Conservation (phyloP, 2,113 vertebrate genomes). For the Nyctereutes procyonoides region DNA sequence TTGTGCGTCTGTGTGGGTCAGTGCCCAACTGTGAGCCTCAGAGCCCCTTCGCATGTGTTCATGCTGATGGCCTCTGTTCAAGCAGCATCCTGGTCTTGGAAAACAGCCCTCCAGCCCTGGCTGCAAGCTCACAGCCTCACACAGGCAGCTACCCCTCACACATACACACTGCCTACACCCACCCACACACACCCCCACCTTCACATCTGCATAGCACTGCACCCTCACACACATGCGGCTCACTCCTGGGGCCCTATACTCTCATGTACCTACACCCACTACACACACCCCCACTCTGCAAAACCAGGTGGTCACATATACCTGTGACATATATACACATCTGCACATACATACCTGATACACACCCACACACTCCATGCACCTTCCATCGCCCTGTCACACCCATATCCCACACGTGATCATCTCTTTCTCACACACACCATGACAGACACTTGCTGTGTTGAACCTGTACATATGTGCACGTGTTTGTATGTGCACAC, state of each 20-base stretch:
- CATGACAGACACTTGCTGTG: not conserved
- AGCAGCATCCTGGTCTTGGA: slow-evolving; percentile 28
- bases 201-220: not conserved
- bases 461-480: too few species aligned
- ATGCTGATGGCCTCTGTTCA: not conserved
- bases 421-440: not conserved
- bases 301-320: not conserved
- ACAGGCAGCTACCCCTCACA: not conserved
- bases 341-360: not conserved
- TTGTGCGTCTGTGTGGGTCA: slow-evolving; percentile 71
- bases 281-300: not conserved
- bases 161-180: not conserved
- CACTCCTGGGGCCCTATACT: not conserved
- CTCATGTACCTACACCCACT: not conserved
- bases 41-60: not conserved
- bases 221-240: not conserved
- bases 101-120: not conserved
- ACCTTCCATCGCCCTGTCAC: not conserved
- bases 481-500: not conserved
- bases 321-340: not conserved
- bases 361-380: not conserved
- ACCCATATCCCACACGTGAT: not conserved
- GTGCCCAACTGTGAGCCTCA: slow-evolving; percentile 52
- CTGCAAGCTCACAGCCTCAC: slow-evolving; percentile 18
- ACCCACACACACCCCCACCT: not conserved